Conservation (phyloP, 2,888 invertebrate species). For the Carabus problematicus region DNA sequence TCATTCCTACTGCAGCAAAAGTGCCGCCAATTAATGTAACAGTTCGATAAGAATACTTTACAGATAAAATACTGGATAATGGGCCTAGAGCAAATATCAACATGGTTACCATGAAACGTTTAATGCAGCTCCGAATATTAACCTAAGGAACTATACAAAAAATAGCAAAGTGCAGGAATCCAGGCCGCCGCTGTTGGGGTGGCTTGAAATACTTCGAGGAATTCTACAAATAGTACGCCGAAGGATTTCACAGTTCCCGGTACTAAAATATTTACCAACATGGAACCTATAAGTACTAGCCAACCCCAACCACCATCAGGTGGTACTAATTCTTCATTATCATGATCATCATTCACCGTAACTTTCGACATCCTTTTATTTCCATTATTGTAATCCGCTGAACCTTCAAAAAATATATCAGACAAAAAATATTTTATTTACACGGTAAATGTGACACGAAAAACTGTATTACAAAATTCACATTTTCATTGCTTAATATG, state of each 20-base stretch:
- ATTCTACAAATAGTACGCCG: conserved; percentile 84
- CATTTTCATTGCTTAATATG: background rate
- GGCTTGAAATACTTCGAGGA: conserved; percentile 78
- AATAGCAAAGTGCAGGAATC: conserved; percentile 88
- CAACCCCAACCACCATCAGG: conserved; percentile 89
- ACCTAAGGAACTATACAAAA: conserved; percentile 88
- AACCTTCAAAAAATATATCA: conserved; percentile 6
- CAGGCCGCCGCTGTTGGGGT: conserved; percentile 78
- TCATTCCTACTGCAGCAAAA: conserved; percentile 84
- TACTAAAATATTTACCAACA: conserved; percentile 82
- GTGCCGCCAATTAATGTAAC: conserved; percentile 85
- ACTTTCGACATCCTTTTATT: conserved; percentile 43
- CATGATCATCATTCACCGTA: conserved; percentile 53
- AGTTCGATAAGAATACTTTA: conserved; percentile 82
- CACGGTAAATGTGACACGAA: background rate
- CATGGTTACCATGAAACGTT: too few relatives aligned
- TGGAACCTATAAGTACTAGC: conserved; percentile 76
- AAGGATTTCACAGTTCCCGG: conserved; percentile 90
- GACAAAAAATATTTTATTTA: background rate
- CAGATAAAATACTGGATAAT: conserved; percentile 82
- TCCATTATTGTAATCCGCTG: background rate
- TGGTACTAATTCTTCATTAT: conserved; percentile 77
- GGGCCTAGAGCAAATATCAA: conserved; percentile 69
- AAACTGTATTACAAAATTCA: background rate
- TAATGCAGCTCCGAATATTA: conserved; percentile 1